Conservation (phyloP, 37 sponge, comb jelly and placozoan genomes). For the Chondrilla cf. caribensis region DNA sequence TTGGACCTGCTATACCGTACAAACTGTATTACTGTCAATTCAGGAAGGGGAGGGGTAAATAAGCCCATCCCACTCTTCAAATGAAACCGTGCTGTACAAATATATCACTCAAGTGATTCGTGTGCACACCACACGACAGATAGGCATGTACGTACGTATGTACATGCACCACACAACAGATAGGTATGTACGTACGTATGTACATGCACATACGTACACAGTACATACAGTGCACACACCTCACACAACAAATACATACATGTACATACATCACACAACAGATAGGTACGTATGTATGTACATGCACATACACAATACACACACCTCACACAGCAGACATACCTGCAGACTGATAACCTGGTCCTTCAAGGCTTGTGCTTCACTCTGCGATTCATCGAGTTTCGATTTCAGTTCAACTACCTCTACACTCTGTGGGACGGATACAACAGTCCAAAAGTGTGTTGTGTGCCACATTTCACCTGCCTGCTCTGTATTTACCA, state of each 20-base stretch:
- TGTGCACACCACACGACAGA: too few species aligned
- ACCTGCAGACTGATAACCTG: constrained; percentile 57
- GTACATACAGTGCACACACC: background rate
- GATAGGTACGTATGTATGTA: background rate
- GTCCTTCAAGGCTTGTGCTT: constrained; percentile 30
- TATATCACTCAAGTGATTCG: too few species aligned
- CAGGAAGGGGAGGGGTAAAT: too few species aligned
- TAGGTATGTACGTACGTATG: background rate
- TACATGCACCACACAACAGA: too few species aligned
- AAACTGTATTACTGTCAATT: too few species aligned
- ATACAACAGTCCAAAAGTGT: background rate
- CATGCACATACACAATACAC: background rate
- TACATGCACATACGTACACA: background rate
- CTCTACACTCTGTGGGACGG: background rate
- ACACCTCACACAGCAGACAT: background rate
- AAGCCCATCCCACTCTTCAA: too few species aligned
- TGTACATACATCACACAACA: background rate
- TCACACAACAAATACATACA: background rate
- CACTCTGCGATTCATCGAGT: constrained; percentile 48
- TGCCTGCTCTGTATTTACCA: too few species aligned
- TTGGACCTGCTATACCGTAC: too few species aligned
- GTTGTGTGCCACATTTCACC: too few species aligned
- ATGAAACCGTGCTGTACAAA: background rate
- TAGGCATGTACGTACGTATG: too few species aligned
- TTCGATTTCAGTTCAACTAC: constrained; percentile 16